Base-by-base conservation (phyloP, 2,113 vertebrate species). In the Channa maculata region DNA sequence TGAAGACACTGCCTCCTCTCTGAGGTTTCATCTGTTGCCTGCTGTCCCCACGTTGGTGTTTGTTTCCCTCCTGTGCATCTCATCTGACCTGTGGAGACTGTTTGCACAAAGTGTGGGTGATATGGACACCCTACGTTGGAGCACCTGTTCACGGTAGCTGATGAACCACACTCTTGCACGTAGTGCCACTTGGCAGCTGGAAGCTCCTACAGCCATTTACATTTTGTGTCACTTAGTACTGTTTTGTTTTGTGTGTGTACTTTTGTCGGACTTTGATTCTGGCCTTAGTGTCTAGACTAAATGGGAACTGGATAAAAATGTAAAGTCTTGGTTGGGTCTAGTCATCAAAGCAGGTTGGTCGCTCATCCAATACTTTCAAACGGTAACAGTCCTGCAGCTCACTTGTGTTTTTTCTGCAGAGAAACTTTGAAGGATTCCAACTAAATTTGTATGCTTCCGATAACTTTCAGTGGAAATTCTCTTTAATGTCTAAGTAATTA, bases 1-100 rank as follows among this genome's bases (percentile, higher is more conserved):
- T 58, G 65, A 79, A 79, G 82, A 90, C 87, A 88, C 88, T 85
- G 84, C 85, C 86, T 85, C 82, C 54, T 54, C 76, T 65, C 66
- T 68, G 71, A 74, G 66, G 71, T 55, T 43, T 77, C 64, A 58
- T 82, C 41, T 73, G 46, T 77, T 58, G 33, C 72, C 69, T 67
- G 63, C 73, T 75, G 60, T 75, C n/a, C 51, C 49, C 45, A 38
- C 33, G 24, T 65, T 70, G 76, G 66, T 77, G 60, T 79, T 57
- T 61, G 12, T 55, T 58, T 53, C 39, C 48, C n/a, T 15, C 68
- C 33, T 70, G 33, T 69, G 45, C 50, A 69, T 82, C 36, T 80
- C 77, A 50, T 82, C 51, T 52, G 73, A 75, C 71, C 50, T 1
- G 58, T 78, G 67, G 80, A 80, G 75, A 68, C 64, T 44, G 14